Evolutionary conservation across 92 coral and sea anemone genomes (phyloP).

Genomic region (Heteractis magnifica): DNA sequence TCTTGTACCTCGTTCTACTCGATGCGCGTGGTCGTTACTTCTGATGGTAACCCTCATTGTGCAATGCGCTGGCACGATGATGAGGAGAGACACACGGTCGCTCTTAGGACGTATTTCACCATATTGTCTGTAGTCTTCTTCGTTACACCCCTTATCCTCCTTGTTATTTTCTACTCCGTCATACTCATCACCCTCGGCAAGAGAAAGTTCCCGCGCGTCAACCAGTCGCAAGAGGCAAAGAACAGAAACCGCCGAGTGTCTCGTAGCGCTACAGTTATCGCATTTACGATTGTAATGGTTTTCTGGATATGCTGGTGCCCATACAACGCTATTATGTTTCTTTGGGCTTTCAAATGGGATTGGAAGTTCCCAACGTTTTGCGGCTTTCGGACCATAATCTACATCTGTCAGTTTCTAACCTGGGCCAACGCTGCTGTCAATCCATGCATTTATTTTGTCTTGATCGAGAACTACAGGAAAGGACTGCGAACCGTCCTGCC

Average conservation of each 20-base stretch:
- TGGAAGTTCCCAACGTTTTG: slow-evolving; percentile 32
- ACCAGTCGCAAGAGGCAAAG: slow-evolving; percentile 43
- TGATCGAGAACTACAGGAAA: slow-evolving; percentile 46
- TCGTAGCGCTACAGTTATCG: slow-evolving; percentile 49
- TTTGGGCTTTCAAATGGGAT: slow-evolving; percentile 33
- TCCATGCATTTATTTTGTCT: slow-evolving; percentile 39
- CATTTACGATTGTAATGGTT: slow-evolving; percentile 41
- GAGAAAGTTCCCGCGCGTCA: slow-evolving; percentile 44
- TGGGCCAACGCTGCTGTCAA: slow-evolving; percentile 40
- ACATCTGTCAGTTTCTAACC: slow-evolving; percentile 29
- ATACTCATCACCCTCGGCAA: slow-evolving; percentile 45
- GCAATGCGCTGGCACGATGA: slow-evolving; percentile 26
- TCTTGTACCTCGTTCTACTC: slow-evolving; percentile 16
- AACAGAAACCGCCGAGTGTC: slow-evolving; percentile 48
- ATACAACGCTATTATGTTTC: slow-evolving; percentile 35
- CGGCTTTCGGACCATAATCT: slow-evolving; percentile 10
- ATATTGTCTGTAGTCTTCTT: slow-evolving; percentile 28
- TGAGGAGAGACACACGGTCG: neutral
- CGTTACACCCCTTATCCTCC: slow-evolving; percentile 25
- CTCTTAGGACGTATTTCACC: slow-evolving; percentile 24
- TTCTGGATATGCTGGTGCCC: slow-evolving; percentile 51
- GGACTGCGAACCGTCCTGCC: slow-evolving; percentile 43
- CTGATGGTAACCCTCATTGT: slow-evolving; percentile 1
- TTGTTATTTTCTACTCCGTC: slow-evolving; percentile 37
- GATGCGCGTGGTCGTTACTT: neutral